These are phyloP conservation scores for Drosophila mojavensis DNA, from an alignment of 1,140 invertebrate genomes.

Conservation along the genomic window DNA sequence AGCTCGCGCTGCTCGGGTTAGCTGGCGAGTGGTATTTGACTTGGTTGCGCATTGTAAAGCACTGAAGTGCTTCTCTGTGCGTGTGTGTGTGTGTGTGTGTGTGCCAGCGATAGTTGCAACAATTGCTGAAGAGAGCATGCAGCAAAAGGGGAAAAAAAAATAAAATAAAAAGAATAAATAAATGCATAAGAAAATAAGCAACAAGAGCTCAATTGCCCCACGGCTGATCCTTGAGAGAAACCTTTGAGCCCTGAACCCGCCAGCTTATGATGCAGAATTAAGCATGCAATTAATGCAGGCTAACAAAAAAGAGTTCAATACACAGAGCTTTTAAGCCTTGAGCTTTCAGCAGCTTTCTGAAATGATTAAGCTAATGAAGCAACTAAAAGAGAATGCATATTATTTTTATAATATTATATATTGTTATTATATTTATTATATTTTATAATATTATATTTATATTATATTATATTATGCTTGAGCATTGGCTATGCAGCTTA, in stretches of 20 bases:
- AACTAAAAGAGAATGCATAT: too few species aligned
- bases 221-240: conserved; percentile 33
- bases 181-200: background rate
- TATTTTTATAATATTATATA: too few species aligned
- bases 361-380: too few species aligned
- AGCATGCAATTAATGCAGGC: background rate
- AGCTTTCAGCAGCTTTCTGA: background rate
- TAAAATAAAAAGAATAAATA: background rate
- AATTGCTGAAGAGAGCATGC: conserved; percentile 31
- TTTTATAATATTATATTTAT: too few species aligned
- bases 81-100: background rate
- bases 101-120: conserved; percentile 43
- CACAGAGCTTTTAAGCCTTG: too few species aligned
- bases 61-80: conserved; percentile 22
- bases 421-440: too few species aligned
- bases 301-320: background rate
- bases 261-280: background rate
- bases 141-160: background rate
- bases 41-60: conserved; percentile 43
- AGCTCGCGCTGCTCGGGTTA: background rate
- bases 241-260: conserved; percentile 13
- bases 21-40: conserved; percentile 28
- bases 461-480: too few species aligned
- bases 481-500: too few species aligned
- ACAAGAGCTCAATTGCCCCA: conserved; percentile 30